Conservation (phyloP, 2,797 vertebrate genomes). For the Xenops minutus region DNA sequence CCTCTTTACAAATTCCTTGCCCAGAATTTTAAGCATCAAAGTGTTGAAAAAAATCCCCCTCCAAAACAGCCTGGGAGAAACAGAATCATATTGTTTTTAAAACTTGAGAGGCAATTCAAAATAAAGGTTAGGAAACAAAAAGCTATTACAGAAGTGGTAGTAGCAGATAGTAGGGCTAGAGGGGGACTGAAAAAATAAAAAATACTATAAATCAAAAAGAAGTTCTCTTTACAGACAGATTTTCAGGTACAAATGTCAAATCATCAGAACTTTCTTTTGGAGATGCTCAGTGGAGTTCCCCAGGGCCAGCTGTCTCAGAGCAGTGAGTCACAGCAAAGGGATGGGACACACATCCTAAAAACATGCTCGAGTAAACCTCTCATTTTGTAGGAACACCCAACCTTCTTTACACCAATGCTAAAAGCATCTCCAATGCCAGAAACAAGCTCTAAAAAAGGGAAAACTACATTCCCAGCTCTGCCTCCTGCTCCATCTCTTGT, state of each 20-base stretch:
- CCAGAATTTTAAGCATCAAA: background rate
- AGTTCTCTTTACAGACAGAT: background rate
- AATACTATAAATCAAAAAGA: background rate
- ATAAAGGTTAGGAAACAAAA: background rate
- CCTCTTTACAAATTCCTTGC: background rate
- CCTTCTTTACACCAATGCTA: background rate
- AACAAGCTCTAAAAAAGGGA: background rate
- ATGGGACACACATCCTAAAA: background rate
- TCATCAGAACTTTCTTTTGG: background rate
- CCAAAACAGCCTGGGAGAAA: background rate
- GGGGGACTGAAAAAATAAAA: background rate
- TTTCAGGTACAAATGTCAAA: background rate
- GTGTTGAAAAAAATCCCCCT: background rate
- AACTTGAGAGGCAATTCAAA: background rate
- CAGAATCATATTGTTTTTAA: background rate
- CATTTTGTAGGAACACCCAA: background rate
- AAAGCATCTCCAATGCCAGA: background rate
- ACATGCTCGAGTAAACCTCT: fast-evolving
- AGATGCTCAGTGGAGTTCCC: background rate
- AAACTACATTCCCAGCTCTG: background rate
- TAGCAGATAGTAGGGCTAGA: background rate
- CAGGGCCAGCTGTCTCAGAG: background rate
- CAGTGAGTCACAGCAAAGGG: background rate
- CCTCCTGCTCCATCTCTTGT: background rate
- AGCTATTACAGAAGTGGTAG: background rate